Base-by-base conservation (phyloP, 2,113 vertebrate genomes). In the Tachysurus vachellii region DNA sequence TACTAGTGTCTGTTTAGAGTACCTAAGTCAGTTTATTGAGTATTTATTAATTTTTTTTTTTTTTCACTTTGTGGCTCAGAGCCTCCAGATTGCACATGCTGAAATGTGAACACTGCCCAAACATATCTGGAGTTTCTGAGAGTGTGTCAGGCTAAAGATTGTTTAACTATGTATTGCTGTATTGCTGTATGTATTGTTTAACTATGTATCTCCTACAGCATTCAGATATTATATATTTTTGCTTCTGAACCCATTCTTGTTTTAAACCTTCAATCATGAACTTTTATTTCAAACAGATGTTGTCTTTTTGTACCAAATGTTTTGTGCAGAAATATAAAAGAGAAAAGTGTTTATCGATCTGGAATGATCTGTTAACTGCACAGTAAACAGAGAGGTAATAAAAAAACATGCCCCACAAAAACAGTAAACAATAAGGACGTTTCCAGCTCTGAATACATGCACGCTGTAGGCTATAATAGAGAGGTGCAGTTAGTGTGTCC, bases 361-460 rank as follows among this genome's bases (percentile, higher is more conserved):
- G 66, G 85, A 88, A 87, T 42, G 21, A 87, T 88, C 71, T 47
- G 13, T 13, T 87, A 83, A 19, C 62, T 70, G 54, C 73, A 66
- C 61, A 2, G 83, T 89, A 89, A 88, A 89, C 10, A 44, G 77
- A 59, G 57, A n/a, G 82, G 59, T 21, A 36, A 44, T 80, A 66
- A 54, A 80, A 53, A 88, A 85, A 82, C 77, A 85, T 19, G 42
- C 57, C 26, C 53, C 61, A 56, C 47, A 42, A 83, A 66, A 76
- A 10, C 61, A 36, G 75, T 59, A 54, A 80, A 91, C 90, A 91
- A 85, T 64, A 61, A 76, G 73, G 89, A 89, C 85, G 75, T 70
- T 87, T 90, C 89, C 87, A 91, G 88, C 12, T 28, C 44, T 88
- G 83, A 70, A 86, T 86, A 73, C 59, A 75, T 87, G 77, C 44